Conservation (phyloP, 2,797 vertebrate species). For the Cygnus olor region DNA sequence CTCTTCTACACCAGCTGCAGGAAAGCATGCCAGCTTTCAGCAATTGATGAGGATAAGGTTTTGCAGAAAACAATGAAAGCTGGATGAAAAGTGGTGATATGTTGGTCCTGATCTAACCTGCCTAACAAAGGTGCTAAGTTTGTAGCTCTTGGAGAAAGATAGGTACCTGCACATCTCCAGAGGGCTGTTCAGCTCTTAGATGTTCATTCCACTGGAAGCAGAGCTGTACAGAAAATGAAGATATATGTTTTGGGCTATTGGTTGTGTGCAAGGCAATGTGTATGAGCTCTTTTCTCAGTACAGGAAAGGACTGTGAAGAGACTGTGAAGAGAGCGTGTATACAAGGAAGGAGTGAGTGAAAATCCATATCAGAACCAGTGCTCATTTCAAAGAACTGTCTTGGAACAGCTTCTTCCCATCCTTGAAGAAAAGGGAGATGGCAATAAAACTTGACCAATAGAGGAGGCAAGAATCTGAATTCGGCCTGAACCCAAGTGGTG, state of each 20-base stretch:
- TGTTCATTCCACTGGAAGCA: background rate
- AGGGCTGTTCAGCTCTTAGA: background rate
- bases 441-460: background rate
- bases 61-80: background rate
- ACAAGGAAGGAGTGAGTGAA: background rate
- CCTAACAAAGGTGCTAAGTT: background rate
- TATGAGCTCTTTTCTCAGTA: background rate
- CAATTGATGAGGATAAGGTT: background rate
- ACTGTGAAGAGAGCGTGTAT: fast-evolving
- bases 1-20: background rate
- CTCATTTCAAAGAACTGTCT: background rate
- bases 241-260: background rate
- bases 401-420: background rate
- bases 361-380: background rate
- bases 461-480: background rate
- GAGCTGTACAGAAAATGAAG: background rate
- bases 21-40: background rate
- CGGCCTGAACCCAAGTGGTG: fast-evolving
- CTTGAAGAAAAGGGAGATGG: background rate
- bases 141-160: background rate
- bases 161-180: background rate
- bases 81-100: background rate
- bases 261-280: background rate
- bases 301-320: background rate
- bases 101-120: background rate